Conservation (phyloP, 2,113 vertebrate species). For the Hemicordylus capensis region DNA sequence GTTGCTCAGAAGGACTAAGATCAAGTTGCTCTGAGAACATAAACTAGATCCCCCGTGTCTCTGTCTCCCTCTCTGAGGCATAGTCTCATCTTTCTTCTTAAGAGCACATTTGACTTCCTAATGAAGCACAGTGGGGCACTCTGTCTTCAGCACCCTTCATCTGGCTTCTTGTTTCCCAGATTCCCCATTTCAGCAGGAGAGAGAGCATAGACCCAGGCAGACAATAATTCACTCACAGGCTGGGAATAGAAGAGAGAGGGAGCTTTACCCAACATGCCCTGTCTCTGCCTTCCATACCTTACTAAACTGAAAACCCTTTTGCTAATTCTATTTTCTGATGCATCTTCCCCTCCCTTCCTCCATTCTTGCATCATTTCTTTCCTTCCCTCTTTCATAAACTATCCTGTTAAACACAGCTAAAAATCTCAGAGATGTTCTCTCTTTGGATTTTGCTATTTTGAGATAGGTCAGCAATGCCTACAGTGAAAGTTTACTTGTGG, state of each 20-base stretch:
- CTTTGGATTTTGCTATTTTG: neutral
- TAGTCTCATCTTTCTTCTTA: slow-evolving; percentile 67
- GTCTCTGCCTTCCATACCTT: neutral
- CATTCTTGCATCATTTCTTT: neutral
- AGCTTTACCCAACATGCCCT: neutral
- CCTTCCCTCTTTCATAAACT: neutral
- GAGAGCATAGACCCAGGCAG: neutral
- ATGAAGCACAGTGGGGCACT: slow-evolving; percentile 51
- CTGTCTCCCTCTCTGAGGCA: neutral
- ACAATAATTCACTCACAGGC: neutral
- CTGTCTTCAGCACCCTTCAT: neutral
- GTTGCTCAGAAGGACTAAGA: slow-evolving; percentile 41
- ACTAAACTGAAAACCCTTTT: neutral
- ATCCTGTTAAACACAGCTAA: neutral
- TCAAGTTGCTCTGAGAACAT: slow-evolving; percentile 60
- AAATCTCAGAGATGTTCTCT: neutral
- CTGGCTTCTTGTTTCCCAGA: slow-evolving; percentile 26
- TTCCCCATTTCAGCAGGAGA: neutral
- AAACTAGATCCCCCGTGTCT: slow-evolving; percentile 47
- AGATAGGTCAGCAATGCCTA: neutral
- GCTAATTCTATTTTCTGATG: neutral
- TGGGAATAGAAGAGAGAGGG: neutral
- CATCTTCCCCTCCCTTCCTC: neutral
- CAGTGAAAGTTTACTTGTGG: neutral
- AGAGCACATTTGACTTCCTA: slow-evolving; percentile 40